phyloP scores from a whole-genome alignment of 2,888 invertebrate genomes.

The Acanthosepion lycidas region DNA sequence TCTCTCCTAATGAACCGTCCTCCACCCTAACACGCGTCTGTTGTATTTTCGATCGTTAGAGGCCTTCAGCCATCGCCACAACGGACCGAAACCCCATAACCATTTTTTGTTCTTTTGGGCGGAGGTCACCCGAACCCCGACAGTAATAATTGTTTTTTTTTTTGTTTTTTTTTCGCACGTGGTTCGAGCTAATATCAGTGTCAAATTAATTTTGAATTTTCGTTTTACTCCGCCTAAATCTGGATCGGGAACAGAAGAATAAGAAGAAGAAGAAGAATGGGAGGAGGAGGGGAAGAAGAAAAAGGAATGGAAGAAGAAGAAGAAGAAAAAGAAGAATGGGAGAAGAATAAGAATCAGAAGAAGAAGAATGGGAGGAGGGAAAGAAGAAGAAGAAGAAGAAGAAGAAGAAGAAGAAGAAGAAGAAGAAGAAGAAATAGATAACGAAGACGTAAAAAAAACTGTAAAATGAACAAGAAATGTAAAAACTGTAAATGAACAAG shows the following conservation, averaged over 20 bases:
- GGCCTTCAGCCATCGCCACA: background rate
- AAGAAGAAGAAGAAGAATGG: background rate
- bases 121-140: background rate
- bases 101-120: background rate
- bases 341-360: no score
- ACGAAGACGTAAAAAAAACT: no score
- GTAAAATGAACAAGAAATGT: no score
- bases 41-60: background rate
- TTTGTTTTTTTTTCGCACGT: background rate
- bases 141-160: no score
- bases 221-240: background rate
- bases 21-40: background rate
- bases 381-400: no score
- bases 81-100: background rate
- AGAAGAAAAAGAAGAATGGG: no score
- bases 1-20: background rate
- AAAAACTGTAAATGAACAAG: no score
- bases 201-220: background rate
- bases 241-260: background rate
- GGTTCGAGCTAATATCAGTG: background rate
- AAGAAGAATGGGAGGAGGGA: no score
- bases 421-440: no score
- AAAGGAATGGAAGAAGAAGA: no score
- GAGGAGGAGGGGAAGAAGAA: no score
- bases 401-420: no score